These are phyloP conservation scores for Subacronicta megacephala DNA, from an alignment of 2,888 invertebrate genomes.

Conservation along the genomic window DNA sequence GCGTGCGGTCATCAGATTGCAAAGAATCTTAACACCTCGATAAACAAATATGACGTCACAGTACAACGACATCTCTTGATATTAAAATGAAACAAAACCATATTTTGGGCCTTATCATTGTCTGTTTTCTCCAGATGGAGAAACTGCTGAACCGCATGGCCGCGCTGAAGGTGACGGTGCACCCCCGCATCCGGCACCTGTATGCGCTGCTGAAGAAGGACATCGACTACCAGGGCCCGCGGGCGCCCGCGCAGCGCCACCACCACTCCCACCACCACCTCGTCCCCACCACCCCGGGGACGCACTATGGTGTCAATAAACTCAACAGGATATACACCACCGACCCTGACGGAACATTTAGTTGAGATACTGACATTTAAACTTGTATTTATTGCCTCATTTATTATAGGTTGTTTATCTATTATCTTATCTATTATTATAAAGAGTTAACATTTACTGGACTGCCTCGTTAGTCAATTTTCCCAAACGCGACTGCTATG, in stretches of 20 bases:
- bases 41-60: no score
- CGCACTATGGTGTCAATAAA: constrained; percentile 1
- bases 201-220: constrained; percentile 63
- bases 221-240: constrained; percentile 24
- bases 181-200: constrained; percentile 68
- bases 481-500: no score
- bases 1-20: no score
- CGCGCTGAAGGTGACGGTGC: constrained; percentile 64
- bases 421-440: no score
- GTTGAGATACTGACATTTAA: no score
- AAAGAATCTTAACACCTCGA: no score
- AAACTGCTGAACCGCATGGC: constrained; percentile 59
- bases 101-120: background rate
- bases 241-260: background rate
- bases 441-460: no score
- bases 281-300: background rate
- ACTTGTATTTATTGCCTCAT: no score
- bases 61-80: no score
- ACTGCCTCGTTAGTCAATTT: no score
- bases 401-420: no score
- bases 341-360: background rate
- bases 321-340: constrained; percentile 12
- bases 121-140: constrained; percentile 50
- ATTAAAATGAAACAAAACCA: no score
- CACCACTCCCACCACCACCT: background rate